These are phyloP conservation scores for Sprattus sprattus DNA, from an alignment of 2,113 vertebrate species.

Conservation along the genomic window DNA sequence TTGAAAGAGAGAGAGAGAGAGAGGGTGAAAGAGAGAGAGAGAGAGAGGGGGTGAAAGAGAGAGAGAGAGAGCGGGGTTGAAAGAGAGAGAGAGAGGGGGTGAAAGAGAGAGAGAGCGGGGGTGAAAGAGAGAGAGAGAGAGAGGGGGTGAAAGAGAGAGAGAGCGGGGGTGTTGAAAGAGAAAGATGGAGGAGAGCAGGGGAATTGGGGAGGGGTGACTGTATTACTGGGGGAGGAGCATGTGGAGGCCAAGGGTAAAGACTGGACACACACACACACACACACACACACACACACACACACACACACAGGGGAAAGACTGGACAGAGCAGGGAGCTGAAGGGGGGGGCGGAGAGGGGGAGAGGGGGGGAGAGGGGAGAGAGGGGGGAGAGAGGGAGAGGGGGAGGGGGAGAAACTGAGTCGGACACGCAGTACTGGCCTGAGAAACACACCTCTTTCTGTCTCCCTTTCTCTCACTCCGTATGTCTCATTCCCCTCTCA, in stretches of 20 bases:
- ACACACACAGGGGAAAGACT: slow-evolving; percentile 81
- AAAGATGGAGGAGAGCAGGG: slow-evolving; percentile 28
- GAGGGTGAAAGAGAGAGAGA: slow-evolving; percentile 33
- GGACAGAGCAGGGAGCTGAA: slow-evolving; percentile 55
- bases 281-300: too few relatives aligned
- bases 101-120: too few relatives aligned
- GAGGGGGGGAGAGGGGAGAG: slow-evolving; percentile 22
- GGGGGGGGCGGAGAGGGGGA: slow-evolving; percentile 37
- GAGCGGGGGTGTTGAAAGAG: not conserved
- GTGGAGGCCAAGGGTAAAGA: slow-evolving; percentile 81
- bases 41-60: slow-evolving; percentile 23
- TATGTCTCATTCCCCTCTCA: too few relatives aligned
- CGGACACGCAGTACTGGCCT: too few relatives aligned
- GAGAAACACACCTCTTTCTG: too few relatives aligned
- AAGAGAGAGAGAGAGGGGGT: too few relatives aligned
- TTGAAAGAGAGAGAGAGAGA: too few relatives aligned
- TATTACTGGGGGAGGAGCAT: slow-evolving; percentile 74
- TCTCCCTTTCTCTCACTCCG: too few relatives aligned
- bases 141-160: not conserved
- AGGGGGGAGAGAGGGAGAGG: not conserved
- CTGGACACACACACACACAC: too few relatives aligned
- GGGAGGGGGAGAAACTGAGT: too few relatives aligned
- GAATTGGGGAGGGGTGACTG: slow-evolving; percentile 50
- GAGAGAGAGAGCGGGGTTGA: not conserved
- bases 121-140: slow-evolving; percentile 35